A percentile compares a stretch with the other conserved stretches of the same genome.
Conservation (phyloP, 2,113 vertebrate genomes). For the Merops nubicus region DNA sequence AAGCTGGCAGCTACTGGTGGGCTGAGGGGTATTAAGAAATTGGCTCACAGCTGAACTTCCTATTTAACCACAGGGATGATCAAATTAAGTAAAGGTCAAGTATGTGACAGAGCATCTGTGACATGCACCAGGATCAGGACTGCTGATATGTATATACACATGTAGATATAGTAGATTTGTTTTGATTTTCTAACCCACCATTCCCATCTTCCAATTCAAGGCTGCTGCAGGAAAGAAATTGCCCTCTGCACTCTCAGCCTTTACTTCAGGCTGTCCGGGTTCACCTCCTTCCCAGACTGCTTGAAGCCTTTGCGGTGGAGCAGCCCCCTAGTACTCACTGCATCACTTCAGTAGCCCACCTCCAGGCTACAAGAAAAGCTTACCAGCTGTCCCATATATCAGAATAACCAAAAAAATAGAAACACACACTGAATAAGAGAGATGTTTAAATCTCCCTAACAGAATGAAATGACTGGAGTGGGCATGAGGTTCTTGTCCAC, state of each 20-base stretch:
- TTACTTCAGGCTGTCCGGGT: background rate
- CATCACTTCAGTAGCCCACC: background rate
- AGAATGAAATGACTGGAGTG: background rate
- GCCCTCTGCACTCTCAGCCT: background rate
- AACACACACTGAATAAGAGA: background rate
- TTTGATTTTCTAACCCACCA: background rate
- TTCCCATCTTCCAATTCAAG: background rate
- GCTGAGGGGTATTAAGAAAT: background rate
- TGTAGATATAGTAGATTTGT: background rate
- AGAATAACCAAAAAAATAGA: background rate
- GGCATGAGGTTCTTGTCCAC: background rate
- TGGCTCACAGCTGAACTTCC: background rate
- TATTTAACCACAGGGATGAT: background rate
- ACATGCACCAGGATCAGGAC: background rate
- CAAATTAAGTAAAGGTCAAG: conserved; percentile 32
- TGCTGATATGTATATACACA: background rate
- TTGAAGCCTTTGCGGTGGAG: background rate
- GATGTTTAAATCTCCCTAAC: background rate
- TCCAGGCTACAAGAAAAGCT: background rate
- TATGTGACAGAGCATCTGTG: background rate
- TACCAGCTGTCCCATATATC: background rate
- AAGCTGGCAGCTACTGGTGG: background rate
- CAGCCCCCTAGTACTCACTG: background rate
- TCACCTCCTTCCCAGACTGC: background rate
- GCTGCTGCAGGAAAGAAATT: background rate